Conservation (phyloP, 2,888 invertebrate species). For the Onchidella celtica region DNA sequence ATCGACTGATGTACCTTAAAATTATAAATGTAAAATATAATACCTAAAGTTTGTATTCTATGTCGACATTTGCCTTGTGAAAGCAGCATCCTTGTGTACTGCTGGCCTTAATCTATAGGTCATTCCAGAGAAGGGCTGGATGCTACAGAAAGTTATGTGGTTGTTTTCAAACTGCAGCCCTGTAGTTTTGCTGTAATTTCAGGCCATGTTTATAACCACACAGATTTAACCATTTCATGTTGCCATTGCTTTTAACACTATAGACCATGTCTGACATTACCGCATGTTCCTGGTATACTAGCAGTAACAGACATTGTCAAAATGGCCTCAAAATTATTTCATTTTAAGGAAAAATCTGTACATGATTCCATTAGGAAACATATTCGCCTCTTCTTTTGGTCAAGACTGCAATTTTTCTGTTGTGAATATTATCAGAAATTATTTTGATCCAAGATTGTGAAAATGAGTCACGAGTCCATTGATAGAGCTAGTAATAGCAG, state of each 20-base stretch:
- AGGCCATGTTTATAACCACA: conserved; percentile 1
- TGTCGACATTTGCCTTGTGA: background rate
- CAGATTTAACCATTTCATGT: background rate
- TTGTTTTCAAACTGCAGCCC: background rate
- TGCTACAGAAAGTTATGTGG: conserved; percentile 31
- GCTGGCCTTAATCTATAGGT: conserved; percentile 46
- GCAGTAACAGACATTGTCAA: too few relatives aligned
- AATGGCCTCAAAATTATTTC: too few relatives aligned
- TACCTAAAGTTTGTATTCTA: background rate
- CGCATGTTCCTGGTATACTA: too few relatives aligned
- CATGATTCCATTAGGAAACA: too few relatives aligned
- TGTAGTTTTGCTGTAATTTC: background rate
- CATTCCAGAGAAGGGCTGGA: conserved; percentile 52
- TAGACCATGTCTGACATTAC: too few relatives aligned
- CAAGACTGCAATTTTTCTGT: too few relatives aligned
- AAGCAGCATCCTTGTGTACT: conserved; percentile 51
- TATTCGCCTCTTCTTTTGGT: too few relatives aligned
- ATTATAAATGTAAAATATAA: background rate
- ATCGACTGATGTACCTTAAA: background rate
- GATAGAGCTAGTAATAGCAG: too few relatives aligned
- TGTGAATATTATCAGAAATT: too few relatives aligned
- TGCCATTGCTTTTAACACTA: background rate
- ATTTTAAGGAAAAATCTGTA: too few relatives aligned
- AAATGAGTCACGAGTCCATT: too few relatives aligned
- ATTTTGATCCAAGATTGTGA: too few relatives aligned